phyloP scores from a whole-genome alignment of 2,888 invertebrate genomes.

The Ceriagrion tenellum region DNA sequence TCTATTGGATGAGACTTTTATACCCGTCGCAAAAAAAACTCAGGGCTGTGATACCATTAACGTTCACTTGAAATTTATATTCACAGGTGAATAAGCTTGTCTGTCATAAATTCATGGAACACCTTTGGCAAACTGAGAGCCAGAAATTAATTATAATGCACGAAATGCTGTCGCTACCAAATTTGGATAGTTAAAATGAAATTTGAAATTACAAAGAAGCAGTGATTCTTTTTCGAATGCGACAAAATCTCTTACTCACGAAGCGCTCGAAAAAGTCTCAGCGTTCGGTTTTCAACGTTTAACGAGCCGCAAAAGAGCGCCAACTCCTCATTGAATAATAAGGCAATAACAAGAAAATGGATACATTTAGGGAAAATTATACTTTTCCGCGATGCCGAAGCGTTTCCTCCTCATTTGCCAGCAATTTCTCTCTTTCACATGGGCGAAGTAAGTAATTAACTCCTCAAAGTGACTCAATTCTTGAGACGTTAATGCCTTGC shows the following conservation, averaged over 20 bases:
- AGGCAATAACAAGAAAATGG: conserved; percentile 26
- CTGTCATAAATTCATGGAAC: not conserved
- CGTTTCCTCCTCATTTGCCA: not conserved
- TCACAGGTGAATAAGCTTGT: not conserved
- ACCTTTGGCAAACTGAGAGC: not conserved
- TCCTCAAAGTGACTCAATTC: conserved; percentile 38
- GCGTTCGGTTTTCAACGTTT: not conserved
- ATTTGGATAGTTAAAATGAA: not conserved
- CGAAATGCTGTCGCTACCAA: not conserved
- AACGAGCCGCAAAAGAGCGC: conserved; percentile 21
- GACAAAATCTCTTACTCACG: not conserved
- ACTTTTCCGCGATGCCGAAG: not conserved
- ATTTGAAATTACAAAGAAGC: not conserved
- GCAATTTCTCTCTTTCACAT: not conserved
- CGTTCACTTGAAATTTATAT: not conserved
- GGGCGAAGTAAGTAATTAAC: conserved; percentile 28
- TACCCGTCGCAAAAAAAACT: too few species aligned
- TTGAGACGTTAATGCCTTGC: conserved; percentile 10
- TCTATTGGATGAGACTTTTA: too few species aligned
- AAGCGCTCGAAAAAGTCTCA: not conserved
- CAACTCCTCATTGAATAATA: not conserved
- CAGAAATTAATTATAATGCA: not conserved
- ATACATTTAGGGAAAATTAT: not conserved
- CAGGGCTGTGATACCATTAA: too few species aligned
- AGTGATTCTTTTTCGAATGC: not conserved